Evolutionary conservation across 2,797 vertebrate genomes (phyloP), one percentile per base, ranked within the genome.

Genomic region (Neosalanx taihuensis): DNA sequence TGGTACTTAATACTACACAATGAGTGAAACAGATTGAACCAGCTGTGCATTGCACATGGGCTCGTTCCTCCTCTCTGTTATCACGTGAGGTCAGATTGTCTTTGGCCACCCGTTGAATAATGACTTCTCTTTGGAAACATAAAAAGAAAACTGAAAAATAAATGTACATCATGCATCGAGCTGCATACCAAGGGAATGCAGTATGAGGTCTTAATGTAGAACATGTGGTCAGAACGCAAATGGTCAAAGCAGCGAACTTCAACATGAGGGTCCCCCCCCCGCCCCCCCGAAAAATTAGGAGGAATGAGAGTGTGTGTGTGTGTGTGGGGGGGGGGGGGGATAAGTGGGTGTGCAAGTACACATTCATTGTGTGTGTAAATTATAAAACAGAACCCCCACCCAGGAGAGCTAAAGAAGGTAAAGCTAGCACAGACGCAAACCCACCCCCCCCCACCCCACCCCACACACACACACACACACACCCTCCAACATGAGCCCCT

Each of bases 191-290:
- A 87, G 90, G 91, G 90, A 88, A 91, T 90, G 91, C 88, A 85
- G 90, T 91, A 89, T 93, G 90, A 4, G 23, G 30, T 17, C 87
- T 88, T 92, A 92, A 94, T 93, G 90, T 91, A 89, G 89, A 94
- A 93, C 93, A 92, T 90, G 94, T 93, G 93, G 92, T 90, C 88
- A 91, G 91, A 91, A 93, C 91, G 86, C 89, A 91, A 92, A 93
- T 90, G 89, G 94, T 94, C 93, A 92, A 92, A 90, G 93, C 90
- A 91, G 92, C 91, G 89, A 91, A 92, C 92, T 93, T 92, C 91
- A 91, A 91, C 91, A 92, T 94, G 89, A 91, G 91, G 89, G 90
- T 91, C 89, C 93, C 93, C 91, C 1, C 23, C 23, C 23, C 23
- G 1, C 23, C 23, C 23, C 23, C 23, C 1, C 92, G 91, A 92